Percentiles rank a stretch among this genome's conserved stretches.
Evolutionary conservation across 2,888 invertebrate genomes (phyloP).

Genomic region (Lasius fuliginosus): DNA sequence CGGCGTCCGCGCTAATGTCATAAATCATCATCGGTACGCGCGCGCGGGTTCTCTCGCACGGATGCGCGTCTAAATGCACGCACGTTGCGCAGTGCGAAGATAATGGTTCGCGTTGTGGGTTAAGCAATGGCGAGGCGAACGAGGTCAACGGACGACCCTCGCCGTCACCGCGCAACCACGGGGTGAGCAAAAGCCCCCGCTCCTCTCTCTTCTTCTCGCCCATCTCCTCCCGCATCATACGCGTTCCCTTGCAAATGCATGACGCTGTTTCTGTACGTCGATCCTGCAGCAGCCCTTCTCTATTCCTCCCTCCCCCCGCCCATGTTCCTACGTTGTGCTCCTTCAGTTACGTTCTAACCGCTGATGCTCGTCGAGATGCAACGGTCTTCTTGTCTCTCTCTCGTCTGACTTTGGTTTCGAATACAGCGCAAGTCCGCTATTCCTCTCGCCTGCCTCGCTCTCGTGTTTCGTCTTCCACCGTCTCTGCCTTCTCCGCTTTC

Average conservation of each 20-base stretch:
- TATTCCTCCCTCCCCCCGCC: conserved; percentile 4
- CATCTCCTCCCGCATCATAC: conserved; percentile 39
- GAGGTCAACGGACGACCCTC: conserved; percentile 83
- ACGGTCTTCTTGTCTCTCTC: conserved; percentile 69
- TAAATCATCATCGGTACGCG: conserved; percentile 84
- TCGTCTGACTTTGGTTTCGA: conserved; percentile 41
- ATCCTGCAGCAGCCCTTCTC: conserved; percentile 47
- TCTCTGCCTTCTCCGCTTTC: conserved; percentile 15
- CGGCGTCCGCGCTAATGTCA: conserved; percentile 70
- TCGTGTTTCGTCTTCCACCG: conserved; percentile 49
- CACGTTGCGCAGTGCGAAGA: conserved; percentile 79
- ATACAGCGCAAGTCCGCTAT: conserved; percentile 52
- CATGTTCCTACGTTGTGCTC: conserved; percentile 29
- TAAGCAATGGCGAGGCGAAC: conserved; percentile 77
- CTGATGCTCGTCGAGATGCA: conserved; percentile 67
- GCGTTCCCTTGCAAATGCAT: conserved; percentile 48
- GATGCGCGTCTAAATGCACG: conserved; percentile 69
- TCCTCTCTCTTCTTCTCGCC: conserved; percentile 49
- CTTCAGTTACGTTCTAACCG: conserved; percentile 69
- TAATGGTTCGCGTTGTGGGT: conserved; percentile 81
- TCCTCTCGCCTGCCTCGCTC: conserved; percentile 20
- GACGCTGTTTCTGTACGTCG: conserved; percentile 52
- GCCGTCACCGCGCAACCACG: conserved; percentile 70
- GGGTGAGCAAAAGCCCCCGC: conserved; percentile 70
- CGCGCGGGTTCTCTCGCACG: conserved; percentile 62